phyloP scores from a whole-genome alignment of 2,888 invertebrate species.

The Sialis lutaria region DNA sequence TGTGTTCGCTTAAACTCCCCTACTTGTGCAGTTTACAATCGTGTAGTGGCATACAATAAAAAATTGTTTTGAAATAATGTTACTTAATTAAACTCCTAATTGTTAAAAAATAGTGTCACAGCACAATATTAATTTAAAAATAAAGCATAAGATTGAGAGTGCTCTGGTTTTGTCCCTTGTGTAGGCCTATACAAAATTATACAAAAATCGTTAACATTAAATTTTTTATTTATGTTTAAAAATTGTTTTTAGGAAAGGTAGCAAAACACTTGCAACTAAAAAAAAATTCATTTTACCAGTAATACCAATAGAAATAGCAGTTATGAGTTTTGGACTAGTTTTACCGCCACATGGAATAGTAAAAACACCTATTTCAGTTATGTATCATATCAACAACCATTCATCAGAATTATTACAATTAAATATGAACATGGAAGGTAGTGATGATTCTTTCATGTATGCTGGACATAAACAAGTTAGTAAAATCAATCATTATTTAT shows the following conservation, averaged over 20 bases:
- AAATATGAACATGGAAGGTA: slow-evolving; percentile 54
- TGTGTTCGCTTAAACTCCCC: too few relatives aligned
- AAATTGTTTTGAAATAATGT: too few relatives aligned
- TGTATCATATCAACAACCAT: slow-evolving; percentile 54
- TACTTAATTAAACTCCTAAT: too few relatives aligned
- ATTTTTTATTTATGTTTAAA: slow-evolving; percentile 2
- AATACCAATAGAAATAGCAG: slow-evolving; percentile 27
- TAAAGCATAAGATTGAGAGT: too few relatives aligned
- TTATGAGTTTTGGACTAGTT: slow-evolving; percentile 38
- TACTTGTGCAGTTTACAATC: too few relatives aligned
- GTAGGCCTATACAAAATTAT: too few relatives aligned
- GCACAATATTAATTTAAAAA: too few relatives aligned
- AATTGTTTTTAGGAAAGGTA: neutral
- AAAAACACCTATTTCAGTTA: slow-evolving; percentile 49
- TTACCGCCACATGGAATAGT: slow-evolving; percentile 62
- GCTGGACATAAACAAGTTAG: slow-evolving; percentile 79
- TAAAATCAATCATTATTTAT: neutral
- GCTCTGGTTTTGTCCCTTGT: too few relatives aligned
- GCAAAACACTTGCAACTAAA: neutral
- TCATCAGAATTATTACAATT: slow-evolving; percentile 54
- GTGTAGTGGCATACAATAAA: too few relatives aligned
- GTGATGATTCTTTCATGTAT: slow-evolving; percentile 83
- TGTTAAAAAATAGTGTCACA: too few relatives aligned
- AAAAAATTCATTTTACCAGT: neutral
- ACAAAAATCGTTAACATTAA: neutral